These are phyloP conservation scores for Patella depressa DNA, from an alignment of 2,888 invertebrate species.

Conservation along the genomic window DNA sequence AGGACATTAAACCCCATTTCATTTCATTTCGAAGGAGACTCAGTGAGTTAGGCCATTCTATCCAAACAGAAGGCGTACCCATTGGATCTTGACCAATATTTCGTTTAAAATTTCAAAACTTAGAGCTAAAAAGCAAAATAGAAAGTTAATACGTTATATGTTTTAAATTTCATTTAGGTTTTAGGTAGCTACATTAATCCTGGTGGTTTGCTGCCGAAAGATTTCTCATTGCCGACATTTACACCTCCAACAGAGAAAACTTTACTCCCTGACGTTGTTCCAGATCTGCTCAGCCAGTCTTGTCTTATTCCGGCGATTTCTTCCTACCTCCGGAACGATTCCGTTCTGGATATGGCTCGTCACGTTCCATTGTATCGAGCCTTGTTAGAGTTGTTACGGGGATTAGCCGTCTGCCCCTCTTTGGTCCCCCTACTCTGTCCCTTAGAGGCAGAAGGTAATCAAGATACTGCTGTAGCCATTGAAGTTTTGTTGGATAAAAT, in stretches of 20 bases:
- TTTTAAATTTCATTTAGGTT: constrained; percentile 75
- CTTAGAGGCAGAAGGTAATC: constrained; percentile 58
- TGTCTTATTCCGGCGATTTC: constrained; percentile 89
- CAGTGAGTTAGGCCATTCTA: no score
- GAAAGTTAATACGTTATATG: background rate
- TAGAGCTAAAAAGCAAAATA: background rate
- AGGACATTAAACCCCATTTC: no score
- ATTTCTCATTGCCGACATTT: constrained; percentile 42
- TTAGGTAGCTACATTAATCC: constrained; percentile 91
- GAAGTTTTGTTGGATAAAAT: constrained; percentile 86
- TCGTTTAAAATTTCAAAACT: no score
- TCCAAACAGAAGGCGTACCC: no score
- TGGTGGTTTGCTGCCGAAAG: constrained; percentile 61
- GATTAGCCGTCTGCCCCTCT: constrained; percentile 75
- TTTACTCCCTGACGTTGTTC: constrained; percentile 75
- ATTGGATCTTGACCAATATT: no score
- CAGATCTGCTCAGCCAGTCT: constrained; percentile 84
- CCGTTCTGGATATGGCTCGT: constrained; percentile 96
- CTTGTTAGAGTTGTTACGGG: constrained; percentile 84
- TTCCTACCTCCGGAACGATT: constrained; percentile 93
- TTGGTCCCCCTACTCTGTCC: constrained; percentile 79
- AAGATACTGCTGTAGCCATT: constrained; percentile 76
- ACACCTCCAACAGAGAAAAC: constrained; percentile 37
- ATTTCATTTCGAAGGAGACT: no score
- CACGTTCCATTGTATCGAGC: constrained; percentile 94